phyloP scores from a whole-genome alignment of 2,888 invertebrate species.

The Neuroscelio doddi region DNA sequence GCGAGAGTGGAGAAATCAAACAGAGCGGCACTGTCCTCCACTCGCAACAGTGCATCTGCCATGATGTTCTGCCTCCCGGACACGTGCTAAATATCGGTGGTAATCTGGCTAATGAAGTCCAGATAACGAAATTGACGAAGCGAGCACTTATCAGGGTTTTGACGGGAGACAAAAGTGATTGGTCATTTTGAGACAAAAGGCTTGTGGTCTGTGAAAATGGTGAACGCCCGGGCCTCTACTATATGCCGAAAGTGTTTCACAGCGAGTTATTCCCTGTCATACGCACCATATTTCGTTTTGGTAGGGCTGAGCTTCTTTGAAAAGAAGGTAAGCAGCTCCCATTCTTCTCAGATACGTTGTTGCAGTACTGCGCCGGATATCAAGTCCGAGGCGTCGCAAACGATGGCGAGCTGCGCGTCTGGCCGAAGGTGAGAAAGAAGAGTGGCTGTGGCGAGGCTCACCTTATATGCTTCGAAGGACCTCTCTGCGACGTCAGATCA shows the following conservation, averaged over 20 bases:
- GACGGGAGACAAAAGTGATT: constrained; percentile 17
- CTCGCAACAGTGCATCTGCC: constrained; percentile 21
- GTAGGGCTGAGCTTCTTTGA: constrained; percentile 50
- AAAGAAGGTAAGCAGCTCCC: constrained; percentile 54
- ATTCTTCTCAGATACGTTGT: constrained; percentile 32
- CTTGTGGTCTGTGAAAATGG: constrained; percentile 44
- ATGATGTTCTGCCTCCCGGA: constrained; percentile 22
- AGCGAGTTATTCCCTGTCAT: constrained; percentile 50
- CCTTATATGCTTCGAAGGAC: constrained; percentile 34
- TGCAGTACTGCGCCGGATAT: constrained; percentile 53
- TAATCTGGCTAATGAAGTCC: constrained; percentile 30
- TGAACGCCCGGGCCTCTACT: constrained; percentile 41
- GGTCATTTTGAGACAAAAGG: constrained; percentile 15
- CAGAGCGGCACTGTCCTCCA: constrained; percentile 2
- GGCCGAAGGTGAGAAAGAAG: constrained; percentile 29
- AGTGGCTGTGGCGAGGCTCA: constrained; percentile 34
- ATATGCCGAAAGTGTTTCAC: constrained; percentile 48
- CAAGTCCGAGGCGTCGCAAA: constrained; percentile 45
- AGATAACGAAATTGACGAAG: constrained; percentile 29
- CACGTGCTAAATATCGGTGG: constrained; percentile 31
- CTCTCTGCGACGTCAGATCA: constrained; percentile 19
- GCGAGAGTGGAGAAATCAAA: neutral
- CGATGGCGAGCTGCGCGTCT: constrained; percentile 27
- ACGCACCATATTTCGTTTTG: constrained; percentile 53
- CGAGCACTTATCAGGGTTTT: constrained; percentile 12